These are phyloP conservation scores for Hippotragus niger DNA, from an alignment of 2,113 vertebrate species.

Conservation along the genomic window DNA sequence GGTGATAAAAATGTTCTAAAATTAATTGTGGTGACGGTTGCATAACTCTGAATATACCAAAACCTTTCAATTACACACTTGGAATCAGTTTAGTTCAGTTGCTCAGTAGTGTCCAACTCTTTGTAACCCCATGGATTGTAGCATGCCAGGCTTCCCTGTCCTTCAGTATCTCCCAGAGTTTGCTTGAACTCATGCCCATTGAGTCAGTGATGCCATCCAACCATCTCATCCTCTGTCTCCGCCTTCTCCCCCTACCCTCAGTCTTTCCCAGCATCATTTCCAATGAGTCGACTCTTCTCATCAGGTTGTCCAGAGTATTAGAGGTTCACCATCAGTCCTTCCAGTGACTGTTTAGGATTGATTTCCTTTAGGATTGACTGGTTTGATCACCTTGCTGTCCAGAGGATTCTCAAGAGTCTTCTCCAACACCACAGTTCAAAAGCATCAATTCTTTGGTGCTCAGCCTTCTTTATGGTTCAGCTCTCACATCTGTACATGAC, in stretches of 20 bases:
- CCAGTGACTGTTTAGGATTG: neutral
- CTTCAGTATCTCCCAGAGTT: neutral
- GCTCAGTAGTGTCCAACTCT: neutral
- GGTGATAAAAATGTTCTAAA: slow-evolving; percentile 11
- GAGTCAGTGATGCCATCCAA: neutral
- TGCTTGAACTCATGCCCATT: neutral
- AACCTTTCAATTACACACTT: neutral
- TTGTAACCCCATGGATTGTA: neutral
- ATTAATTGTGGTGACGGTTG: neutral
- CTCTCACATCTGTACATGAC: neutral
- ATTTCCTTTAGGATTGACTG: neutral
- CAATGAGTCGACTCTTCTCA: neutral
- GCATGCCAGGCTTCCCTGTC: neutral
- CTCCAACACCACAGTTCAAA: neutral
- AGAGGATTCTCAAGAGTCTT: neutral
- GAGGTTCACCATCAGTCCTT: neutral
- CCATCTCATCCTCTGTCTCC: neutral
- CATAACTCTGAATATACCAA: neutral
- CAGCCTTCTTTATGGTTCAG: neutral
- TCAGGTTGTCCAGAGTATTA: neutral
- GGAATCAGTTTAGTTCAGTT: neutral
- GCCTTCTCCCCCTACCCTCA: neutral
- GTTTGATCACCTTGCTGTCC: neutral
- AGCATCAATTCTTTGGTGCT: neutral
- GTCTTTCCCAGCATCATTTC: neutral